These are phyloP conservation scores for Eupithecia subfuscata DNA, from an alignment of 2,888 invertebrate species.

Conservation along the genomic window DNA sequence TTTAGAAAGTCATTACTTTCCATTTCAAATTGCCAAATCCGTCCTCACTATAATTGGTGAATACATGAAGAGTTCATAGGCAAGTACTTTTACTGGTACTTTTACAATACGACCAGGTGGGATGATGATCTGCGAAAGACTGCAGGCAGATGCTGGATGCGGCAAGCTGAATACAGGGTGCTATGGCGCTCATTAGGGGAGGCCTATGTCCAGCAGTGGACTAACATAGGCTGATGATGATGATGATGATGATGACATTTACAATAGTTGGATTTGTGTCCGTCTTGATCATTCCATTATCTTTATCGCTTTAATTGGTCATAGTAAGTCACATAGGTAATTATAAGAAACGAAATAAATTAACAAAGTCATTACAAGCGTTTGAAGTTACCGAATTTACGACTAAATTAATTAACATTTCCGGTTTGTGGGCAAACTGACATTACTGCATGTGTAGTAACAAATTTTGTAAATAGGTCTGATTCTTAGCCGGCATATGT, in stretches of 20 bases:
- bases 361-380: not conserved
- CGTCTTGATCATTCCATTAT: not conserved
- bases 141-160: too few species aligned
- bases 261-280: too few species aligned
- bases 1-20: not conserved
- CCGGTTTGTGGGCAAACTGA: conserved; percentile 13
- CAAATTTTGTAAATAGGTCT: not conserved
- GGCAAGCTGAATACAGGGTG: too few species aligned
- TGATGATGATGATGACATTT: too few species aligned
- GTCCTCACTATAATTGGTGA: not conserved
- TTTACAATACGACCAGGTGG: too few species aligned
- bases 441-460: not conserved
- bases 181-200: too few species aligned
- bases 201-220: too few species aligned
- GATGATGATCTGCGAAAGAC: too few species aligned
- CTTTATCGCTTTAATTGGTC: not conserved
- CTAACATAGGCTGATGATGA: too few species aligned
- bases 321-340: not conserved
- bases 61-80: too few species aligned
- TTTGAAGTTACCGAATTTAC: conserved; percentile 19
- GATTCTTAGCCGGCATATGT: not conserved
- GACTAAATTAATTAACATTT: conserved; percentile 13
- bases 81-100: too few species aligned
- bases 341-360: not conserved
- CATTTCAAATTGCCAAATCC: not conserved